Evolutionary conservation across 2,888 invertebrate species (phyloP), one percentile per base, ranked within the genome.

Genomic region (Oxyteleia sp.): DNA sequence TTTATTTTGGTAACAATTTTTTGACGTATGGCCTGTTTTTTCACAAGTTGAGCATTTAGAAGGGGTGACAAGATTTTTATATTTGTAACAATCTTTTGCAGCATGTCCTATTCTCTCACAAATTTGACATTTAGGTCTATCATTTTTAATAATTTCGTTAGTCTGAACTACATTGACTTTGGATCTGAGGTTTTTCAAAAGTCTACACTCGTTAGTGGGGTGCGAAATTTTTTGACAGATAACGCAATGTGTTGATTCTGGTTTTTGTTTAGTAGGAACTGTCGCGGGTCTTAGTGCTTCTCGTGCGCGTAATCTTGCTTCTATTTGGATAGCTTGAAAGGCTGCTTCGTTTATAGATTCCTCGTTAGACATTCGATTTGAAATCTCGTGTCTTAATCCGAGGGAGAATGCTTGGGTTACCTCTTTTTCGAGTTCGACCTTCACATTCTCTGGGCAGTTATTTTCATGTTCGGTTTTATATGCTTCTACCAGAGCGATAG

Each of bases 311-410:
- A 43, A 15, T 13, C 43, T 2, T 3, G 15, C 5, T 18, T 47
- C 47, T 18, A 47, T 47, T 10, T 18, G 18, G 10, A 47, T 20
- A 5, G 20, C 51, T 51, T 11, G 18, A 5, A 11, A 47, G 2
- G 47, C 47, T 1, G 51, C 51, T 1, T 51, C 13, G n/a, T 51
- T 23, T 13, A 51, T n/a, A 1, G 3, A n/a, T 10, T 5, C 26
- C n/a, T 51, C 26, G 10, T 47, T 10, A 11, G 4, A 15, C 53
- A 29, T 53, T 8, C 1, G 4, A 16, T 32, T 29, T 11, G 53
- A 53, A 10, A 53, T 32, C 15, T 53, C 53, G 10, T 32, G 53
- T 7, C 32, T 32, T 32, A 53, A 16, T 53, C 32, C n/a, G n/a
- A n/a, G n/a, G n/a, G n/a, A n/a, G n/a, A n/a, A n/a, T n/a, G n/a